These are phyloP conservation scores for Apis mellifera DNA, from an alignment of 1,140 invertebrate species.

Conservation along the genomic window Amel_HAv3.1 CM009931.2:17814501-17815000, in stretches of 20 bases:
- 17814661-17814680: conserved; percentile 5
- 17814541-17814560: neutral
- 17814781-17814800: neutral
- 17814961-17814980: too few relatives aligned
- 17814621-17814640: neutral
- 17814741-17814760: neutral
- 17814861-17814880: neutral
- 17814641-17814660: conserved; percentile 25
- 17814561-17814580: neutral
- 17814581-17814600: neutral
- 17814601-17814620: neutral
- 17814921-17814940: too few relatives aligned
- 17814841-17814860: neutral
- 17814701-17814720: conserved; percentile 6
- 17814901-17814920: too few relatives aligned
- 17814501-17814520: neutral
- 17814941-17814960: too few relatives aligned
- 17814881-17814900: neutral
- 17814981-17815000: too few relatives aligned
- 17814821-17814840: neutral
- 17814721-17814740: neutral
- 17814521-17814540: too few relatives aligned
- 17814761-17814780: neutral
- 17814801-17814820: too few relatives aligned
- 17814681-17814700: conserved; percentile 5